These are phyloP conservation scores for Ectropis crepuscularia DNA, from an alignment of 2,888 invertebrate species.

Conservation along the genomic window DNA sequence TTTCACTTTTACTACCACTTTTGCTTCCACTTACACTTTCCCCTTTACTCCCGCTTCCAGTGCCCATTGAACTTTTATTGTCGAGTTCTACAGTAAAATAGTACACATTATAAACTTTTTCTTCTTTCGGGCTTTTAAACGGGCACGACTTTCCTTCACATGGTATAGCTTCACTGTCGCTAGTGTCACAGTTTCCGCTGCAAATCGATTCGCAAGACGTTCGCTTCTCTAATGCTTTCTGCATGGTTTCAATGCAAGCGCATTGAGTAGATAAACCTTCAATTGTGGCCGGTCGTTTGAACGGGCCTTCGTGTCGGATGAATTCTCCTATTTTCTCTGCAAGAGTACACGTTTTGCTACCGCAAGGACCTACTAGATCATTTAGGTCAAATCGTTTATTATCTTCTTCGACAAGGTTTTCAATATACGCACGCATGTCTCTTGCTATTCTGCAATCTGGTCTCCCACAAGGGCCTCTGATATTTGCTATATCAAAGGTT, in stretches of 20 bases:
- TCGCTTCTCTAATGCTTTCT: constrained; percentile 57
- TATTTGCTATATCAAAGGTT: constrained; percentile 72
- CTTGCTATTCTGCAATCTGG: constrained; percentile 76
- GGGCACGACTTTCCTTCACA: constrained; percentile 68
- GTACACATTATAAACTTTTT: constrained; percentile 65
- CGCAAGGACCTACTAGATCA: constrained; percentile 74
- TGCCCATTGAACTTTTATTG: constrained; percentile 27
- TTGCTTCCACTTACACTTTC: not conserved
- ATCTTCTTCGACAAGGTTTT: constrained; percentile 73
- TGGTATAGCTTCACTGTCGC: constrained; percentile 50
- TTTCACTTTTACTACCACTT: not conserved
- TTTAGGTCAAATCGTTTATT: constrained; percentile 63
- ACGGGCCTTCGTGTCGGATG: constrained; percentile 68
- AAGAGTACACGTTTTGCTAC: constrained; percentile 71
- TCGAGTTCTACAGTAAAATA: constrained; percentile 74
- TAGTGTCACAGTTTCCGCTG: constrained; percentile 62
- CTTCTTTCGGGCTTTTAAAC: constrained; percentile 44
- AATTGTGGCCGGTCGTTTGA: constrained; percentile 53
- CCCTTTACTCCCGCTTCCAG: not conserved
- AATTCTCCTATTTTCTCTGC: constrained; percentile 72
- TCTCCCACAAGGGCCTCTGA: constrained; percentile 76
- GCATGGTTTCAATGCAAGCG: constrained; percentile 70
- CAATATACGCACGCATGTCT: constrained; percentile 71
- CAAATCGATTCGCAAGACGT: constrained; percentile 60
- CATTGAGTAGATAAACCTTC: constrained; percentile 76